These are phyloP conservation scores for Stenotaenia linearis DNA, from an alignment of 2,888 invertebrate genomes.

Conservation along the genomic window DNA sequence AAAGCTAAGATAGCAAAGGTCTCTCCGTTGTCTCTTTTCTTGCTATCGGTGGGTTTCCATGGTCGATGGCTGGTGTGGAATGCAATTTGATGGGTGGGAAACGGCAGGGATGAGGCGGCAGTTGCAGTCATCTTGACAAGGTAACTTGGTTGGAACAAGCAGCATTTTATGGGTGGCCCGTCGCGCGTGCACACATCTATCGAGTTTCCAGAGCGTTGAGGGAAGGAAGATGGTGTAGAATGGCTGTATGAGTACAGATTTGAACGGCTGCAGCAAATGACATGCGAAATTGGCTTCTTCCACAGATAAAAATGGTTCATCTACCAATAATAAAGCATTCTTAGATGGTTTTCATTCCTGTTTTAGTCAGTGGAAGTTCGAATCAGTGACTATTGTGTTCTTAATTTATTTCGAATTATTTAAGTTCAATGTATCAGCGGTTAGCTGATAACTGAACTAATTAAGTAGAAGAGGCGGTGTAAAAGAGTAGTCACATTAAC, in stretches of 20 bases:
- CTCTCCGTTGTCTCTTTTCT: slow-evolving; percentile 24
- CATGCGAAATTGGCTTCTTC: slow-evolving; percentile 21
- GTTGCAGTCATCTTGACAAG: slow-evolving; percentile 26
- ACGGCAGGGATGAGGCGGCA: slow-evolving; percentile 26
- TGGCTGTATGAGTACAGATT: slow-evolving; percentile 26
- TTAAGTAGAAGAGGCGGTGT: too few species aligned
- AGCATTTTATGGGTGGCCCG: slow-evolving; percentile 26
- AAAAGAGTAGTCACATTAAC: too few species aligned
- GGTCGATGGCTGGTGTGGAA: slow-evolving; percentile 26
- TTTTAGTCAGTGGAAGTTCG: too few species aligned
- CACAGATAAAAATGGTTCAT: slow-evolving; percentile 12
- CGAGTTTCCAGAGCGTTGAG: slow-evolving; percentile 22
- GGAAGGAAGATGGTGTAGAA: slow-evolving; percentile 18
- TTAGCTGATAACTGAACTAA: too few species aligned
- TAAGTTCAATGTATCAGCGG: too few species aligned
- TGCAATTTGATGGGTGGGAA: slow-evolving; percentile 26
- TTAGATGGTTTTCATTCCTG: neutral
- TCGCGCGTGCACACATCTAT: slow-evolving; percentile 24
- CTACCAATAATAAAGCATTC: slow-evolving; percentile 15
- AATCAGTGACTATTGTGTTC: too few species aligned
- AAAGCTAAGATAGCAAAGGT: slow-evolving; percentile 19
- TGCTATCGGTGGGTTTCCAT: slow-evolving; percentile 15
- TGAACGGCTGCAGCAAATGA: slow-evolving; percentile 26
- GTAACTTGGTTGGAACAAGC: slow-evolving; percentile 26
- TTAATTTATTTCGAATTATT: too few species aligned